Percentiles rank a stretch among this genome's conserved stretches.
phyloP scores from a whole-genome alignment of 2,888 invertebrate species.

The Tanypteryx hageni region DNA sequence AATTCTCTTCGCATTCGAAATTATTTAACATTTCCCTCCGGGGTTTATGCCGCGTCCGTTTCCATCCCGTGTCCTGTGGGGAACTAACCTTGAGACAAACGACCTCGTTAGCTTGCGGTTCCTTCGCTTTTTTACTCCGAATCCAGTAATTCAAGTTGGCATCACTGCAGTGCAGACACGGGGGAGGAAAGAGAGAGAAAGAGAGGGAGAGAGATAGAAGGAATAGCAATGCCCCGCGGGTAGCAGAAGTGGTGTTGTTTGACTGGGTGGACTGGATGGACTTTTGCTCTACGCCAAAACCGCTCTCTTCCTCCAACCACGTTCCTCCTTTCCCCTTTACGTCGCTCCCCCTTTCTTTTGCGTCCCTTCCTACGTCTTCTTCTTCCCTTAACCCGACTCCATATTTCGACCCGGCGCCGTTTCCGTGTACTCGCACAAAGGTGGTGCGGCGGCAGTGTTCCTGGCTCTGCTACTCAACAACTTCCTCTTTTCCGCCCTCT shows the following conservation, averaged over 20 bases:
- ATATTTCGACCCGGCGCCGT: not conserved
- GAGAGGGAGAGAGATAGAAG: not conserved
- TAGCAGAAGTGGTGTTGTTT: conserved; percentile 15
- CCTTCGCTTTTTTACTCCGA: not conserved
- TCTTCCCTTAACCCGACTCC: not conserved
- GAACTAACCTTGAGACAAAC: not conserved
- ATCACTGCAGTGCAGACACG: not conserved
- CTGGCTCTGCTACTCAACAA: not conserved
- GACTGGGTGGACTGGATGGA: not conserved
- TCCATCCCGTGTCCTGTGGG: not conserved
- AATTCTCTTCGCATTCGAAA: too few relatives aligned
- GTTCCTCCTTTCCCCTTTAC: not conserved
- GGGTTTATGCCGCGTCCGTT: too few relatives aligned
- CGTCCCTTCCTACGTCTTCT: not conserved
- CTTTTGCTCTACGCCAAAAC: not conserved
- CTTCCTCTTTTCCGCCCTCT: not conserved
- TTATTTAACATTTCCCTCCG: too few relatives aligned
- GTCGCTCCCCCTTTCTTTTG: not conserved
- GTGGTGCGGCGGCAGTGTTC: not conserved
- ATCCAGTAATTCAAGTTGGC: not conserved
- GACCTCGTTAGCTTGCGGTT: not conserved
- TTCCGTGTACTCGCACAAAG: not conserved
- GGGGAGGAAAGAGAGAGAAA: not conserved
- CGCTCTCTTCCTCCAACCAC: not conserved
- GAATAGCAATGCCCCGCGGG: conserved; percentile 18